phyloP scores from a whole-genome alignment of 1,140 invertebrate genomes.

The Harpegnathos saltator region DNA sequence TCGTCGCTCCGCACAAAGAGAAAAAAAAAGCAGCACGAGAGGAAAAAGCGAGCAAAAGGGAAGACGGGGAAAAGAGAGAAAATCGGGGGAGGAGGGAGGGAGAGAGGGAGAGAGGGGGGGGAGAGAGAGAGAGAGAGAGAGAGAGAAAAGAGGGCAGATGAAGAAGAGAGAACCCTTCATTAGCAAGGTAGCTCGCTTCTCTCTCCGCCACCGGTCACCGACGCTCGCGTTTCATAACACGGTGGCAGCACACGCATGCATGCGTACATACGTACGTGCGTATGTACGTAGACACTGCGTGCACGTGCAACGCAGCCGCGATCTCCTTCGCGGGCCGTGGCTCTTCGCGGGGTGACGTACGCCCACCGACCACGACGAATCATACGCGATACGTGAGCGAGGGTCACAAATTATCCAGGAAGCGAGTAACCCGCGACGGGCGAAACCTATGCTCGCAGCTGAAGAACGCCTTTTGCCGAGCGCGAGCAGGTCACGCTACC shows the following conservation, averaged over 20 bases:
- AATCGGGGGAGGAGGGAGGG: not conserved
- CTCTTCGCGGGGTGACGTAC: slow-evolving; percentile 64
- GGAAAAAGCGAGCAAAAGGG: not conserved
- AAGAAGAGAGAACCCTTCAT: slow-evolving; percentile 63
- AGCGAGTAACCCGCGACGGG: slow-evolving; percentile 50
- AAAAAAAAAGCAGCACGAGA: not conserved
- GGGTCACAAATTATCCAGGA: slow-evolving; percentile 74
- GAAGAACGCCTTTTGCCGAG: slow-evolving; percentile 67
- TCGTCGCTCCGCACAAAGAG: slow-evolving; percentile 45
- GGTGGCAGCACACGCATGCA: slow-evolving; percentile 61
- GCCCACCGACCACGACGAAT: slow-evolving; percentile 64
- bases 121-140: too few relatives aligned
- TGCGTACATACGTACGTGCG: slow-evolving; percentile 51
- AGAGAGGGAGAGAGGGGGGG: not conserved
- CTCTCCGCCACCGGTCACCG: slow-evolving; percentile 64
- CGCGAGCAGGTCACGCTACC: slow-evolving; percentile 33
- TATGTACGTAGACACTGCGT: not conserved
- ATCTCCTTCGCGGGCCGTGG: slow-evolving; percentile 56
- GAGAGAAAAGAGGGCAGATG: not conserved
- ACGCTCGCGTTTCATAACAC: slow-evolving; percentile 73
- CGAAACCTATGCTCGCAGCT: slow-evolving; percentile 64
- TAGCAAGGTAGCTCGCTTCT: slow-evolving; percentile 68
- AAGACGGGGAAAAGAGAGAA: not conserved
- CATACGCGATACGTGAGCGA: slow-evolving; percentile 52
- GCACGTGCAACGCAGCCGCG: slow-evolving; percentile 27